Percentiles rank a stretch among this genome's conserved stretches.
Conservation (phyloP, 2,113 vertebrate species). For the Spea multiplicata region DNA sequence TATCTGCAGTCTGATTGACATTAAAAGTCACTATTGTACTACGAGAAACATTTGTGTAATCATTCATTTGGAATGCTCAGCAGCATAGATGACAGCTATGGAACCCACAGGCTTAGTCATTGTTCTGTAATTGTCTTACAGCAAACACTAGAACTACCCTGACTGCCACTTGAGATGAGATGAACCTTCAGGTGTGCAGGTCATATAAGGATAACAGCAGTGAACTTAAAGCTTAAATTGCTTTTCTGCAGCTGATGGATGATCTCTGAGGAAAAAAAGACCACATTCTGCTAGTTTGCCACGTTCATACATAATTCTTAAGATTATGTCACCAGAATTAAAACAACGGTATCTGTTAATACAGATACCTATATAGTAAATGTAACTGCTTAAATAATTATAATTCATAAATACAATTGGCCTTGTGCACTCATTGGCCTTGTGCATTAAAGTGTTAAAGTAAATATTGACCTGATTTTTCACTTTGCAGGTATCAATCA, state of each 20-base stretch:
- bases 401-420: too few relatives aligned
- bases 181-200: slow-evolving; percentile 43
- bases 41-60: slow-evolving; percentile 58
- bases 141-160: slow-evolving; percentile 52
- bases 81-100: slow-evolving; percentile 52
- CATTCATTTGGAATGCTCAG: slow-evolving; percentile 62
- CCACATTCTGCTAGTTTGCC: not conserved
- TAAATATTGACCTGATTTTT: too few relatives aligned
- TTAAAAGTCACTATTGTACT: slow-evolving; percentile 56
- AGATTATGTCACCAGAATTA: too few relatives aligned
- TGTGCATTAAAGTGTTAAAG: too few relatives aligned
- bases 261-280: slow-evolving; percentile 49
- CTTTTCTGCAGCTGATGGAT: slow-evolving; percentile 47
- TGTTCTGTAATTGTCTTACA: slow-evolving; percentile 56
- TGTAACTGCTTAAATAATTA: too few relatives aligned
- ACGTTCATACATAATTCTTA: not conserved
- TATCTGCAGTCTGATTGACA: slow-evolving; percentile 36
- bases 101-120: slow-evolving; percentile 53
- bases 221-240: slow-evolving; percentile 52
- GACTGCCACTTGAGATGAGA: slow-evolving; percentile 50
- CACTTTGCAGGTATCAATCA: too few relatives aligned
- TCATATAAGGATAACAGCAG: slow-evolving; percentile 51
- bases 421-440: too few relatives aligned
- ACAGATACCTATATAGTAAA: too few relatives aligned
- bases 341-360: too few relatives aligned